These are phyloP conservation scores for Helogale parvula DNA, from an alignment of 2,113 vertebrate genomes.

Conservation along the genomic window DNA sequence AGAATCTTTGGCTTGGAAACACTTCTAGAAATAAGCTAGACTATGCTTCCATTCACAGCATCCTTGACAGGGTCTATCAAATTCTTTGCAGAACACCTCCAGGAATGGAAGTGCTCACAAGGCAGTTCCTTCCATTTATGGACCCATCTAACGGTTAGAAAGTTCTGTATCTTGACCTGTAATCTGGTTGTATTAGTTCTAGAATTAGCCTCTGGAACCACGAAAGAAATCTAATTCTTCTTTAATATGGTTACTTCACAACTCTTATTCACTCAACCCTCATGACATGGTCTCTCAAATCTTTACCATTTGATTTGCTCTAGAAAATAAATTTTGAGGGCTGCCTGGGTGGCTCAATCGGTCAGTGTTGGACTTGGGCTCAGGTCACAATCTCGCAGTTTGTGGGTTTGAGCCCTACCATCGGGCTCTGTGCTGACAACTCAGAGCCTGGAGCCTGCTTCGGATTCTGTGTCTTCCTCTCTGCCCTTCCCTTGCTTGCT, in stretches of 20 bases:
- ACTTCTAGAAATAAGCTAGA: background rate
- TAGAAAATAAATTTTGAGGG: background rate
- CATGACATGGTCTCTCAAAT: background rate
- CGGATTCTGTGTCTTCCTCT: too few relatives aligned
- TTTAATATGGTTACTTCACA: background rate
- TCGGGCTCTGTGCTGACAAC: too few relatives aligned
- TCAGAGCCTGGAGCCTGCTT: too few relatives aligned
- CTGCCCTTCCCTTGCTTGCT: too few relatives aligned
- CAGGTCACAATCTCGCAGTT: too few relatives aligned
- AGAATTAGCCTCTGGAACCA: background rate
- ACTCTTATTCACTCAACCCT: background rate
- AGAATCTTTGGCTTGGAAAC: background rate
- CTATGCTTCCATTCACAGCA: background rate
- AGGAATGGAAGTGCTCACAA: background rate
- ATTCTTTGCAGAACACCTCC: background rate
- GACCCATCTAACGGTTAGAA: background rate
- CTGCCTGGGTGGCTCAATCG: too few relatives aligned
- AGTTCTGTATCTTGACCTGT: background rate
- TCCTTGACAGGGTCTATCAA: background rate
- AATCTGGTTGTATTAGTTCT: background rate
- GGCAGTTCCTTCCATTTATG: background rate
- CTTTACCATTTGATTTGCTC: background rate
- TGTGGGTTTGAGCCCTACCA: too few relatives aligned
- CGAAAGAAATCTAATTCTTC: background rate
- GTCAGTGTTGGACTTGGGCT: too few relatives aligned